Evolutionary conservation across 2,113 vertebrate genomes (phyloP), one percentile per base, ranked within the genome.

Genomic region (Synchiropus splendidus): DNA sequence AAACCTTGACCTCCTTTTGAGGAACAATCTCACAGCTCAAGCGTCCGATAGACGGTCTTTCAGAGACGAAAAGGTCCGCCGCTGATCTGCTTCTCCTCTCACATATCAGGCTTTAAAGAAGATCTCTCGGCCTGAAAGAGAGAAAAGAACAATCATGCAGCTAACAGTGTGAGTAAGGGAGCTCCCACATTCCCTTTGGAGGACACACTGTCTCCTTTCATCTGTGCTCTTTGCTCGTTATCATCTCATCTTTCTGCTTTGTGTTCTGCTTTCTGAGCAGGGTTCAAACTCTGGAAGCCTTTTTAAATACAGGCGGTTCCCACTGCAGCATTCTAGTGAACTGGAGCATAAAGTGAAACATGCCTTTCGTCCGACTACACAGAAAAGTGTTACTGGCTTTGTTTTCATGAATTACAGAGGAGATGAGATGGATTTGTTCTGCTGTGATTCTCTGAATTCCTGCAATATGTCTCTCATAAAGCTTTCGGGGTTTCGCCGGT

Each of bases 271-370:
- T 77, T 70, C 59, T 56, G 76, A 68, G 64, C 72, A 71, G 67
- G 64, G 71, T 70, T 73, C 62, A 61, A 71, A 68, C 81, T 66
- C 74, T 56, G 62, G 84, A 78, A 81, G 82, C 64, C 66, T 72
- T 57, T 83, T 80, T 75, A 78, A 70, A 74, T 56, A 52, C 58
- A 54, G 65, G 65, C 67, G 71, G 64, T 67, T 76, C 62, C 73
- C 72, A 36, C 41, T 71, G 63, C 58, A 64, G 46, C 31, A 61
- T 74, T 61, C 51, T 58, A 55, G 52, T 70, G 67, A 77, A 72
- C 51, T 48, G 57, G 48, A 68, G 62, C 61, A 36, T 53, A 53
- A 36, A 67, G 67, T 56, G 39, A 63, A 64, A 69, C 52, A 70
- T 54, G 31, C 27, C 10, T 33, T 43, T 48, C 44, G 32, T 51